These are phyloP conservation scores for Eilema sororculum DNA, from an alignment of 2,888 invertebrate genomes.

Conservation along the genomic window DNA sequence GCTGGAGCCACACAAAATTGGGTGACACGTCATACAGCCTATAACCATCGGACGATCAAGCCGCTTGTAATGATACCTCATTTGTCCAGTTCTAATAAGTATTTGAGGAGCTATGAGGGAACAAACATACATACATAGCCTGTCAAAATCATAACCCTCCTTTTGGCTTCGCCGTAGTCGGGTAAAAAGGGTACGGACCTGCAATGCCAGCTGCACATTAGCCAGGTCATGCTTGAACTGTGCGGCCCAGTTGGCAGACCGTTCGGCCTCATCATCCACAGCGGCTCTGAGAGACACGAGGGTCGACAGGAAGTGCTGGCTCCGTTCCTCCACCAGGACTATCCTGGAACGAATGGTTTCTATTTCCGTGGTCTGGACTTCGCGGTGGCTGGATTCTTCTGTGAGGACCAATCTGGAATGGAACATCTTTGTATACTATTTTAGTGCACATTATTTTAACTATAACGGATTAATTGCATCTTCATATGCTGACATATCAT, in stretches of 20 bases:
- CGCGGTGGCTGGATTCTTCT: constrained; percentile 73
- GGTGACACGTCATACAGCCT: too few species aligned
- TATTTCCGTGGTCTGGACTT: constrained; percentile 74
- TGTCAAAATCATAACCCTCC: too few species aligned
- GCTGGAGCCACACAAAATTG: too few species aligned
- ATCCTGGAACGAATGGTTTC: constrained; percentile 78
- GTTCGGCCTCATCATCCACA: constrained; percentile 83
- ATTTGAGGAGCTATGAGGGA: too few species aligned
- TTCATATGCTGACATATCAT: too few species aligned
- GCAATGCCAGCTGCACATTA: constrained; percentile 81
- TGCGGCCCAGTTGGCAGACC: constrained; percentile 81
- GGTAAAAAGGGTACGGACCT: constrained; percentile 61
- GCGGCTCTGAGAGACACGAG: constrained; percentile 79
- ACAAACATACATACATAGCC: too few species aligned
- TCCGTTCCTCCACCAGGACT: constrained; percentile 77
- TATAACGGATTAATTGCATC: too few species aligned
- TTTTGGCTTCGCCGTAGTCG: too few species aligned
- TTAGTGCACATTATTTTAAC: too few species aligned
- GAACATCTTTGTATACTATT: background rate
- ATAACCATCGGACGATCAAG: too few species aligned
- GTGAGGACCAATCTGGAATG: constrained; percentile 68
- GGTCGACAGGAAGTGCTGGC: constrained; percentile 78
- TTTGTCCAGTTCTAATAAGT: too few species aligned
- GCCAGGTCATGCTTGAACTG: constrained; percentile 85
- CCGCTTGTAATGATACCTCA: too few species aligned